Conservation (phyloP, 2,113 vertebrate species). For the Tylochromis polylepis region DNA sequence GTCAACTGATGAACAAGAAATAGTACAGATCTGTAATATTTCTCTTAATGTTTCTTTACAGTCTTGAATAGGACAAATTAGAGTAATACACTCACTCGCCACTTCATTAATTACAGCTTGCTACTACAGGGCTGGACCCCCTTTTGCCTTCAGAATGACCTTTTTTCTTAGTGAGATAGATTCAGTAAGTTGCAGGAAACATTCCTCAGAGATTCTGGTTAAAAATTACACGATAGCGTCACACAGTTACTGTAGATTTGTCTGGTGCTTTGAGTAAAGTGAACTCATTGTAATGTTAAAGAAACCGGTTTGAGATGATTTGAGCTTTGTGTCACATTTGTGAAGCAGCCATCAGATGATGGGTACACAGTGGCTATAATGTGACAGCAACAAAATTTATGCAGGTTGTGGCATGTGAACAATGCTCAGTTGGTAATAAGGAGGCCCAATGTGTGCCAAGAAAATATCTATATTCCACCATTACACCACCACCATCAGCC, state of each 20-base stretch:
- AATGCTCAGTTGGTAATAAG: not conserved
- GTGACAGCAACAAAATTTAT: not conserved
- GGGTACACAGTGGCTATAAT: not conserved
- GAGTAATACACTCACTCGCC: not conserved
- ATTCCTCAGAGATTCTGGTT: not conserved
- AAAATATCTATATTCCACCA: not conserved
- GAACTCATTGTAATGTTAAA: not conserved
- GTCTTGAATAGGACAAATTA: not conserved
- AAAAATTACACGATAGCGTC: not conserved
- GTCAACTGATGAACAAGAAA: not conserved
- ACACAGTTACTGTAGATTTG: not conserved
- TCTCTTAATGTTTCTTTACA: not conserved
- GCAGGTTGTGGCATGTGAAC: not conserved
- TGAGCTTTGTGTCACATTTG: not conserved
- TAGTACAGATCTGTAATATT: not conserved
- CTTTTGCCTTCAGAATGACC: not conserved
- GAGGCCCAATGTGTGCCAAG: not conserved
- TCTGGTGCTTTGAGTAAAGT: not conserved
- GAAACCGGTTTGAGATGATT: not conserved
- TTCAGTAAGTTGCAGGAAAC: not conserved
- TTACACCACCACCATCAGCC: not conserved
- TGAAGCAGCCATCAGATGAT: not conserved
- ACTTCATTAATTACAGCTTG: not conserved
- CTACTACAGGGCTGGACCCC: not conserved
- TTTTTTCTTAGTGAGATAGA: not conserved